Evolutionary conservation across 2,797 vertebrate species (phyloP).

Genomic region (Intellagama lesueurii): DNA sequence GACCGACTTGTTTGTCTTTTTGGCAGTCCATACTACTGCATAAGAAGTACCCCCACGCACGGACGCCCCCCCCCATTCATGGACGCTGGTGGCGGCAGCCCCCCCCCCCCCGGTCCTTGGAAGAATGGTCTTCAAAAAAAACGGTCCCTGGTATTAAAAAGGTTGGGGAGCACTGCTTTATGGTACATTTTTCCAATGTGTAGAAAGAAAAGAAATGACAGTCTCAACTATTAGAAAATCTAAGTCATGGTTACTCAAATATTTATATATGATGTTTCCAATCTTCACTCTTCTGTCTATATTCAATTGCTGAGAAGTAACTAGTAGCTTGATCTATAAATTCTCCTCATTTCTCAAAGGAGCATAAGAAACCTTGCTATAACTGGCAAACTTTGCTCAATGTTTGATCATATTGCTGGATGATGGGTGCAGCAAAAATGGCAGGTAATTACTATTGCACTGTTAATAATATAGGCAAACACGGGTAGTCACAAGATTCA

Average conservation of each 20-base stretch:
- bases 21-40: too few species aligned
- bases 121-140: too few species aligned
- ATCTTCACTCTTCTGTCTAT: neutral
- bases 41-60: too few species aligned
- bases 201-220: neutral
- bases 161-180: too few species aligned
- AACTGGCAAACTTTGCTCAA: constrained; percentile 7
- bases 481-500: neutral
- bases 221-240: neutral
- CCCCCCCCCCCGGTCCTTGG: too few species aligned
- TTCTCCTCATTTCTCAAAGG: neutral
- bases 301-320: neutral
- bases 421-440: constrained; percentile 23
- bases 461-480: constrained; percentile 23
- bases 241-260: neutral
- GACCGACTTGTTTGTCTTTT: too few species aligned
- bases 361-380: neutral
- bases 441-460: constrained; percentile 12
- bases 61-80: too few species aligned
- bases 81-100: too few species aligned
- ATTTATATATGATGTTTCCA: neutral
- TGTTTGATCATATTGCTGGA: constrained; percentile 23
- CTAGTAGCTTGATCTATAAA: constrained; percentile 2
- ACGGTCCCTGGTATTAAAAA: too few species aligned
- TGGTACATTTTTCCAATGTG: neutral